A percentile compares a stretch with the other conserved stretches of the same genome.
These are phyloP conservation scores for Cercocebus atys DNA, from an alignment of 2,113 vertebrate species.

Conservation along the genomic window DNA sequence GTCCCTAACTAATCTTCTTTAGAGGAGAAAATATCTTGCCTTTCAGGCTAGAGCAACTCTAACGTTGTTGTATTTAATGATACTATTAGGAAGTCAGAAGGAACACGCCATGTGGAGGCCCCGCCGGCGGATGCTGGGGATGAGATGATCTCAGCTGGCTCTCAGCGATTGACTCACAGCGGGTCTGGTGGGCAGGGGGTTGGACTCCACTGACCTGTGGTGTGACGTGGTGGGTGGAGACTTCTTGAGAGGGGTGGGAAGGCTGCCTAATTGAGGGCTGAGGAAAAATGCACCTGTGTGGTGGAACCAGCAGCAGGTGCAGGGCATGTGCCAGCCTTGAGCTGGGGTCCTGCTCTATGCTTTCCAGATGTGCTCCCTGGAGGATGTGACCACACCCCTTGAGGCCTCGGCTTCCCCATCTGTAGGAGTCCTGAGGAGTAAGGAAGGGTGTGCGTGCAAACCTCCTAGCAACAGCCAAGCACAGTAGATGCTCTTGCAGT, in stretches of 20 bases:
- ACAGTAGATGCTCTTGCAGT: accelerated
- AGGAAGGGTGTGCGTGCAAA: accelerated
- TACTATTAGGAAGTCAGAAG: neutral
- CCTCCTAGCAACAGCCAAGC: too few relatives aligned
- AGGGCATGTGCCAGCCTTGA: neutral
- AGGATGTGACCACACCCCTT: too few relatives aligned
- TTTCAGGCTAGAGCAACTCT: neutral
- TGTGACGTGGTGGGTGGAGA: too few relatives aligned
- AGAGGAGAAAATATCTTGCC: neutral
- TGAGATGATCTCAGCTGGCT: neutral
- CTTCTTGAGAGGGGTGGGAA: neutral
- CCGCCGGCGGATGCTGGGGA: accelerated
- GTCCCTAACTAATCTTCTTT: neutral
- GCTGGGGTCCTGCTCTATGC: accelerated
- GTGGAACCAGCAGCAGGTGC: too few relatives aligned
- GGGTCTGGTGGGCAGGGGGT: neutral
- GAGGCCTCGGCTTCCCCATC: neutral
- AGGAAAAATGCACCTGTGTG: neutral
- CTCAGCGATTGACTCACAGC: neutral
- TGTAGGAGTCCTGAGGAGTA: neutral
- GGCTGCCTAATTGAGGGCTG: too few relatives aligned
- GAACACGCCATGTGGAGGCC: neutral
- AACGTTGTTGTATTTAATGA: neutral
- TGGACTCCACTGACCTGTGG: neutral
- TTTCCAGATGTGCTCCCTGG: accelerated